Base-by-base conservation (phyloP, 2,113 vertebrate species). In the Benitochromis conjunctus region DNA sequence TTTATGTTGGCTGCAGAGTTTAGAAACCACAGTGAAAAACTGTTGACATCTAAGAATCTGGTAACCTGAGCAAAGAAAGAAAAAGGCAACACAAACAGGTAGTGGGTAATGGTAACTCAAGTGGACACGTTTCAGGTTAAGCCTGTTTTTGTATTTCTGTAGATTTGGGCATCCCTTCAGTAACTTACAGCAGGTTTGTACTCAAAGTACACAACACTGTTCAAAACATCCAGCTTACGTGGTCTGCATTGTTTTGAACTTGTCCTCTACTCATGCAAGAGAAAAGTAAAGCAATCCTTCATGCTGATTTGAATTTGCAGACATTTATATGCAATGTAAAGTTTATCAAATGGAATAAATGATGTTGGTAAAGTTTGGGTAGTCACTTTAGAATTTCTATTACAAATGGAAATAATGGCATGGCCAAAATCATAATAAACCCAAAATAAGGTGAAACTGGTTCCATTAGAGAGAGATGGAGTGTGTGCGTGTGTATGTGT, bases 1-100 rank as follows among this genome's bases (percentile, higher is more conserved):
- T 93, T 92, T 90, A 69, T 89, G 41, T 90, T 94, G 90, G 92
- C 91, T 34, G 53, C 16, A 76, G 36, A 41, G 21, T 79, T 90
- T 71, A 85, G 89, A 74, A 62, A 41, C 79, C 81, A 82, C 83
- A 92, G 24, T 64, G 84, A 56, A 85, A 90, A 71, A 71, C 38
- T 29, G 38, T 71, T 71, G 66, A 29, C 38, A 71, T 71, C 66
- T 46, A 26, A 26, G 66, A 71, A 71, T 71, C 66, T 71, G 41
- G 41, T 74, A 74, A 74, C 41, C 66, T 48, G 86, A 58, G 85
- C 85, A 31, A 77, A 34, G 71, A n/a, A 53, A 77, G 85, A 55
- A 86, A 87, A 46, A 86, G 85, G 29, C 46, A 53, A 53, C 16
- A 13, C 38, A 71, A 48, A 71, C 66, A 71, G 43, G 64, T 69